Conservation (phyloP, 2,888 invertebrate species). For the Zygothrica quintamaculata region DNA sequence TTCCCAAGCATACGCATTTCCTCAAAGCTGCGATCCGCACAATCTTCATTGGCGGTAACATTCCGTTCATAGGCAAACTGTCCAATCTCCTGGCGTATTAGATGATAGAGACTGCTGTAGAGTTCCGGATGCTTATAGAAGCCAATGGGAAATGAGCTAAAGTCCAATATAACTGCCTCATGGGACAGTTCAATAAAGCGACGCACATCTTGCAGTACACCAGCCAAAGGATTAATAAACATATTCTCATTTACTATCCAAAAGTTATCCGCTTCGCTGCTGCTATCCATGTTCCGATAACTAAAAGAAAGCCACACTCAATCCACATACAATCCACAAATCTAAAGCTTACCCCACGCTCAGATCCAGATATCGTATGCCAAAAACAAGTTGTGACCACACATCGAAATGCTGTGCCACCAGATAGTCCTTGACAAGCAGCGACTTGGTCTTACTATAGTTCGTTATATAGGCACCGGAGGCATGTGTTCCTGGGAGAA, state of each 20-base stretch:
- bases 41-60: conserved; percentile 56
- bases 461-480: conserved; percentile 86
- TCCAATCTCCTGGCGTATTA: conserved; percentile 86
- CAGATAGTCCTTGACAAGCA: conserved; percentile 84
- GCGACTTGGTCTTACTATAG: conserved; percentile 69
- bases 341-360: conserved; percentile 89
- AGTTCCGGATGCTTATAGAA: conserved; percentile 83
- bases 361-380: conserved; percentile 92
- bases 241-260: conserved; percentile 83
- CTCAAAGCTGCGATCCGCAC: conserved; percentile 86
- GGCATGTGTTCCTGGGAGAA: conserved; percentile 86
- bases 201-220: conserved; percentile 88
- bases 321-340: conserved; percentile 10
- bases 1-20: conserved; percentile 86
- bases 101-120: conserved; percentile 85
- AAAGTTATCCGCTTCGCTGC: conserved; percentile 71
- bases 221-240: conserved; percentile 87
- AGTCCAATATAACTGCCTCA: conserved; percentile 92
- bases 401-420: conserved; percentile 90
- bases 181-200: conserved; percentile 88
- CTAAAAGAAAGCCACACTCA: conserved; percentile 49
- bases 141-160: conserved; percentile 90
- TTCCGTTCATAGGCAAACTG: conserved; percentile 83
- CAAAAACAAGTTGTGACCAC: conserved; percentile 93
- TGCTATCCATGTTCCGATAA: conserved; percentile 60